Evolutionary conservation across 2,888 invertebrate species (phyloP).

Genomic region (Marronus borbonicus): DNA sequence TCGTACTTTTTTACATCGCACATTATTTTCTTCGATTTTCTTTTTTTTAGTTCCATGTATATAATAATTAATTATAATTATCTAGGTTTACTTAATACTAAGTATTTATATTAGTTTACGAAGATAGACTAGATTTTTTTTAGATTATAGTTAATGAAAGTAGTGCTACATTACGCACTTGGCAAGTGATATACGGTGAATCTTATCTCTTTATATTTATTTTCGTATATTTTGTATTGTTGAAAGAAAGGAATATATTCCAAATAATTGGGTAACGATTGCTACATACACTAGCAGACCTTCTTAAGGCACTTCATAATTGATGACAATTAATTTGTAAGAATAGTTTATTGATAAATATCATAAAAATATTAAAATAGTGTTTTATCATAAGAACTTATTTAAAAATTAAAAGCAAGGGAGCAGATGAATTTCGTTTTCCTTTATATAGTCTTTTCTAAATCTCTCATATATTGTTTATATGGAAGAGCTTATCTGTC

Average conservation of each 20-base stretch:
- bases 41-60: conserved; percentile 12
- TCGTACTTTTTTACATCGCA: neutral
- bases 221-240: no score
- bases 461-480: no score
- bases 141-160: conserved; percentile 23
- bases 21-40: neutral
- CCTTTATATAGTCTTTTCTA: no score
- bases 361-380: neutral
- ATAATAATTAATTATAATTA: conserved; percentile 26
- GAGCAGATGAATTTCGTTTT: no score
- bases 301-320: conserved; percentile 51
- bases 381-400: neutral
- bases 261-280: neutral
- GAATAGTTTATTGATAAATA: no score
- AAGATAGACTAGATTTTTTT: conserved; percentile 35
- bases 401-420: no score
- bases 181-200: conserved; percentile 10
- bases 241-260: neutral
- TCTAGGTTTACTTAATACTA: conserved; percentile 38
- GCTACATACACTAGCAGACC: conserved; percentile 37
- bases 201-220: neutral
- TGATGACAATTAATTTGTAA: conserved; percentile 19
- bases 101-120: conserved; percentile 36
- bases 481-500: no score
- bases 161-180: conserved; percentile 20